Evolutionary conservation across 1,140 invertebrate genomes (phyloP).

Genomic region (Drosophila nasuta): DNA sequence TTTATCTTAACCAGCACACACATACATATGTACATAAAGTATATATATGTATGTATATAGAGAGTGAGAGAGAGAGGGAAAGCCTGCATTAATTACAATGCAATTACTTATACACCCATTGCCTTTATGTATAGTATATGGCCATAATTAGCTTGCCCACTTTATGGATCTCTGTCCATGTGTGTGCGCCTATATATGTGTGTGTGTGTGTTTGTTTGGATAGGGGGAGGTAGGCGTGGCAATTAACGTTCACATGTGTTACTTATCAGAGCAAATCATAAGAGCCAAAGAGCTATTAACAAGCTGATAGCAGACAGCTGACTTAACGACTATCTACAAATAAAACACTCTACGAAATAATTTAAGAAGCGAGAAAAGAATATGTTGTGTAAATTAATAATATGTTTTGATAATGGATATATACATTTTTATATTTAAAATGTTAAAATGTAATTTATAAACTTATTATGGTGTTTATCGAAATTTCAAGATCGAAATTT

Average conservation of each 20-base stretch:
- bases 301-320: slow-evolving; percentile 13
- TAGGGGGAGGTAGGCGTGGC: slow-evolving; percentile 44
- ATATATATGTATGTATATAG: too few relatives aligned
- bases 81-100: slow-evolving; percentile 76
- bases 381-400: too few relatives aligned
- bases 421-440: too few relatives aligned
- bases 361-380: background rate
- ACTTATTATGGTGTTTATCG: too few relatives aligned
- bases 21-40: slow-evolving; percentile 43
- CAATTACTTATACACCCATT: slow-evolving; percentile 70
- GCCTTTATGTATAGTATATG: slow-evolving; percentile 34
- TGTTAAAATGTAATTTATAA: too few relatives aligned
- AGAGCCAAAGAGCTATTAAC: slow-evolving; percentile 31
- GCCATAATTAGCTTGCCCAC: slow-evolving; percentile 59
- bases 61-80: slow-evolving; percentile 3
- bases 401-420: too few relatives aligned
- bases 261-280: slow-evolving; percentile 48
- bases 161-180: background rate
- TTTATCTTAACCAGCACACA: slow-evolving; percentile 67
- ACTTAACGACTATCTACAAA: background rate
- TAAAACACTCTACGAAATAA: background rate
- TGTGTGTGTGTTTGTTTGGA: slow-evolving; percentile 15
- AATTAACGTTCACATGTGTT: slow-evolving; percentile 59
- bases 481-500: too few relatives aligned
- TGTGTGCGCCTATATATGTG: slow-evolving; percentile 6